These are phyloP conservation scores for Gymnodraco acuticeps DNA, from an alignment of 2,797 vertebrate genomes.

Conservation along the genomic window DNA sequence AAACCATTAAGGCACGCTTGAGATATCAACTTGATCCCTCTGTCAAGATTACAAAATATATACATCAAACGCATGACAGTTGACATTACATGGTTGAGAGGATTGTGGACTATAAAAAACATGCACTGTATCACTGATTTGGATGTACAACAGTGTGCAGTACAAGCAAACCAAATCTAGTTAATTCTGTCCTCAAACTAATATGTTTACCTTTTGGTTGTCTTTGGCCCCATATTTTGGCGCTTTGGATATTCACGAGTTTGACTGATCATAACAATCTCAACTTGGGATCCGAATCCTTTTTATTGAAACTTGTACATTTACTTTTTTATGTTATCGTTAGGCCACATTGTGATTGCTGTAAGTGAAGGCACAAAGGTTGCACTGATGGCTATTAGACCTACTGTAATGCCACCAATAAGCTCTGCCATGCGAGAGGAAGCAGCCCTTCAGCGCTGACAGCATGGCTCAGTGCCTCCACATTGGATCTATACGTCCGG, in stretches of 20 bases:
- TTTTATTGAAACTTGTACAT: slow-evolving; percentile 45
- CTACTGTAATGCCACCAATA: slow-evolving; percentile 81
- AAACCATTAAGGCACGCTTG: slow-evolving; percentile 60
- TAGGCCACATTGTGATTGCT: slow-evolving; percentile 67
- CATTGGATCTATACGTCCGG: slow-evolving; percentile 69
- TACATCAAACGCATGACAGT: slow-evolving; percentile 65
- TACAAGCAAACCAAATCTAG: background rate
- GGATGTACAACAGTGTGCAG: slow-evolving; percentile 23
- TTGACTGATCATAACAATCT: slow-evolving; percentile 35
- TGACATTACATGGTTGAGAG: slow-evolving; percentile 63
- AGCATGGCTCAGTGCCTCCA: slow-evolving; percentile 71
- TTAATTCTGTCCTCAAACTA: background rate
- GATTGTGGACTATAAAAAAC: slow-evolving; percentile 31
- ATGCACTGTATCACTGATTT: slow-evolving; percentile 23
- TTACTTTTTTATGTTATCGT: slow-evolving; percentile 68
- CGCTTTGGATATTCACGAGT: slow-evolving; percentile 6
- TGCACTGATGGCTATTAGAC: slow-evolving; percentile 74
- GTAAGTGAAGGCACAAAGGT: slow-evolving; percentile 75
- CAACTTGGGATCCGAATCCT: slow-evolving; percentile 11
- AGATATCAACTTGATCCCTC: slow-evolving; percentile 73
- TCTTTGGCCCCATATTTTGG: background rate
- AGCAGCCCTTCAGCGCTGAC: slow-evolving; percentile 71
- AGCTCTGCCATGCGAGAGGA: slow-evolving; percentile 78
- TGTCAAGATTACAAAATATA: slow-evolving; percentile 68
- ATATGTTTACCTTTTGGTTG: background rate